phyloP scores from a whole-genome alignment of 2,888 invertebrate genomes.

The Nudaria mundana region DNA sequence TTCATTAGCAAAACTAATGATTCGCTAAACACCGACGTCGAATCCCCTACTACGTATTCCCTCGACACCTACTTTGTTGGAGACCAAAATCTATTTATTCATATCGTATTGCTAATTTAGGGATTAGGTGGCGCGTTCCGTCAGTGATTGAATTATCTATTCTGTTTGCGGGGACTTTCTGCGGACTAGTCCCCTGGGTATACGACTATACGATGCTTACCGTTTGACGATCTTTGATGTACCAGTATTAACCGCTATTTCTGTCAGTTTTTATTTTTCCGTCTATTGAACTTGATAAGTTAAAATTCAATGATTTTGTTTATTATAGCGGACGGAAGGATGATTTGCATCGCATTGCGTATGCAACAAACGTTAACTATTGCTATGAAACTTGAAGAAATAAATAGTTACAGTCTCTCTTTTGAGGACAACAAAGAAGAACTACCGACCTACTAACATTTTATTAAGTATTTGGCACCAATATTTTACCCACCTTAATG shows the following conservation, averaged over 20 bases:
- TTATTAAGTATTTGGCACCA: too few relatives aligned
- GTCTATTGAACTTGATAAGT: too few relatives aligned
- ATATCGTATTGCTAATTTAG: conserved; percentile 80
- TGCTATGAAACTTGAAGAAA: too few relatives aligned
- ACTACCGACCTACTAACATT: too few relatives aligned
- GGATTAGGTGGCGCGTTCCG: conserved; percentile 74
- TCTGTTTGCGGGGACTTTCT: conserved; percentile 67
- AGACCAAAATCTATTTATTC: conserved; percentile 73
- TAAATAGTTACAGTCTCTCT: too few relatives aligned
- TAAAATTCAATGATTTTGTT: too few relatives aligned
- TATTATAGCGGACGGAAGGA: too few relatives aligned
- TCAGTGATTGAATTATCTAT: conserved; percentile 77
- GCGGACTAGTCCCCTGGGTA: conserved; percentile 46
- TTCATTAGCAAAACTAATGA: conserved; percentile 65
- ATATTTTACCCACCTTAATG: too few relatives aligned
- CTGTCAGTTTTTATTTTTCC: conserved; percentile 1
- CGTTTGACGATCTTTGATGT: conserved; percentile 24
- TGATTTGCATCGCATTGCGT: too few relatives aligned
- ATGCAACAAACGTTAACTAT: too few relatives aligned
- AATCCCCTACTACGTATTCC: conserved; percentile 55
- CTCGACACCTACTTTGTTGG: conserved; percentile 62
- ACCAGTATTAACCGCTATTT: conserved; percentile 13
- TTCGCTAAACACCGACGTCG: conserved; percentile 44
- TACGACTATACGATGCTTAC: conserved; percentile 28
- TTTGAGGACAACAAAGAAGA: too few relatives aligned